These are phyloP conservation scores for Alethe diademata DNA, from an alignment of 2,113 vertebrate genomes.

Conservation along the genomic window DNA sequence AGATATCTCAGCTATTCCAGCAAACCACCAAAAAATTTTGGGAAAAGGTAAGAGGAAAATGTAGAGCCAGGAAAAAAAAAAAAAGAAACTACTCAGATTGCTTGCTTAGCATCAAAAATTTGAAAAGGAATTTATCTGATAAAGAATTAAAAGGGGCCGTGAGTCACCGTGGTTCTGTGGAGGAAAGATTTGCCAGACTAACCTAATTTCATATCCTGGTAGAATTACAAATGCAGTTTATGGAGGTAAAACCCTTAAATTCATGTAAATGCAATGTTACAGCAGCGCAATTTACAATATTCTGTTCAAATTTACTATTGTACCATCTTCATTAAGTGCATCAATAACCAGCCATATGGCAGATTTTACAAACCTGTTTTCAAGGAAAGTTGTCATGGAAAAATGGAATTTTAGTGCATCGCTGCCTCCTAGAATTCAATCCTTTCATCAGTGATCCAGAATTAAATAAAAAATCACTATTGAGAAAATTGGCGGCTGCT, in stretches of 20 bases:
- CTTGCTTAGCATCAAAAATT: background rate
- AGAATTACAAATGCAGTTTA: background rate
- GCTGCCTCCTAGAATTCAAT: background rate
- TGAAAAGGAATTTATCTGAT: background rate
- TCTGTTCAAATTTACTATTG: background rate
- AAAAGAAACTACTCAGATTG: background rate
- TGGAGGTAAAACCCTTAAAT: background rate
- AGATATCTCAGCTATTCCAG: background rate
- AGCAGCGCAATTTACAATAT: background rate
- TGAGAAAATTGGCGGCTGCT: background rate
- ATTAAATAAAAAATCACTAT: conserved; percentile 27
- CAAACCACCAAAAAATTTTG: background rate
- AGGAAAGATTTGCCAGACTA: background rate
- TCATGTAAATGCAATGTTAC: background rate
- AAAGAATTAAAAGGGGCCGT: background rate
- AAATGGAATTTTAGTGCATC: conserved; percentile 10
- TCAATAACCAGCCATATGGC: background rate
- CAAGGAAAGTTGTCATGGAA: background rate
- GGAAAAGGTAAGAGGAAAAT: background rate
- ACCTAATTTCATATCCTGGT: background rate
- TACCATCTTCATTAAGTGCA: background rate
- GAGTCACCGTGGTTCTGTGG: background rate
- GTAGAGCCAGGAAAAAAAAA: background rate
- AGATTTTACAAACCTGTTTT: conserved; percentile 4
- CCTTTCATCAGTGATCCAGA: conserved; percentile 14